These are phyloP conservation scores for Channa maculata DNA, from an alignment of 2,113 vertebrate species.

Conservation along the genomic window DNA sequence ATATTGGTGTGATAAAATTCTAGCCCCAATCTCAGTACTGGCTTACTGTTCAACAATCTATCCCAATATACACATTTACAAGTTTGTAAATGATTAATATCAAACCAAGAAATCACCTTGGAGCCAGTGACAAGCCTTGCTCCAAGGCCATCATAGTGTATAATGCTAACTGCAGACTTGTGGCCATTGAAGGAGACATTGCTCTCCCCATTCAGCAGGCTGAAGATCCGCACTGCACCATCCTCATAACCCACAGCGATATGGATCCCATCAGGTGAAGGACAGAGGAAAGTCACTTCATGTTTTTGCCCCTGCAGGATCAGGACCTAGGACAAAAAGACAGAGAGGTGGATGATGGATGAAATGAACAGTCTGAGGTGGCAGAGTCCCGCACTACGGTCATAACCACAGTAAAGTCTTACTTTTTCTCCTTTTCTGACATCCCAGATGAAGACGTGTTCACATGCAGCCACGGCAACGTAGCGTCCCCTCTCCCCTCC, in stretches of 20 bases:
- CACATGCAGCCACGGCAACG: conserved; percentile 93
- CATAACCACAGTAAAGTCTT: conserved; percentile 1
- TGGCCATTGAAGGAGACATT: conserved; percentile 93
- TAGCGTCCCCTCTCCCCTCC: conserved; percentile 91
- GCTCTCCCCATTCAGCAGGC: conserved; percentile 89
- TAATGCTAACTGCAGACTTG: conserved; percentile 89
- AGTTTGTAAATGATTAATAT: too few relatives aligned
- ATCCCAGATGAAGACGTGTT: conserved; percentile 98
- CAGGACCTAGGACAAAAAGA: conserved; percentile 83
- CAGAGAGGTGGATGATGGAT: background rate
- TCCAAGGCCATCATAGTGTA: conserved; percentile 91
- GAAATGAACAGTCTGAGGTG: background rate
- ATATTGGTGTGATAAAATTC: background rate
- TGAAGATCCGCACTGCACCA: conserved; percentile 91
- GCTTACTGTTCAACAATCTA: too few relatives aligned
- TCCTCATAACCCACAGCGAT: conserved; percentile 96
- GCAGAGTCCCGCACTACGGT: too few relatives aligned
- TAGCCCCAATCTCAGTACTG: background rate
- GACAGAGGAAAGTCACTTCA: conserved; percentile 90
- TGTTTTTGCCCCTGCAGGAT: conserved; percentile 93
- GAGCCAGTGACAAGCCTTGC: conserved; percentile 93
- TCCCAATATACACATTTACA: too few relatives aligned
- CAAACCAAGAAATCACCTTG: conserved; percentile 80
- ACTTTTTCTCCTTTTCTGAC: conserved; percentile 95
- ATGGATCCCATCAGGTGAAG: conserved; percentile 91